phyloP scores from a whole-genome alignment of 1,140 invertebrate species.

The Drosophila kurseongensis region DNA sequence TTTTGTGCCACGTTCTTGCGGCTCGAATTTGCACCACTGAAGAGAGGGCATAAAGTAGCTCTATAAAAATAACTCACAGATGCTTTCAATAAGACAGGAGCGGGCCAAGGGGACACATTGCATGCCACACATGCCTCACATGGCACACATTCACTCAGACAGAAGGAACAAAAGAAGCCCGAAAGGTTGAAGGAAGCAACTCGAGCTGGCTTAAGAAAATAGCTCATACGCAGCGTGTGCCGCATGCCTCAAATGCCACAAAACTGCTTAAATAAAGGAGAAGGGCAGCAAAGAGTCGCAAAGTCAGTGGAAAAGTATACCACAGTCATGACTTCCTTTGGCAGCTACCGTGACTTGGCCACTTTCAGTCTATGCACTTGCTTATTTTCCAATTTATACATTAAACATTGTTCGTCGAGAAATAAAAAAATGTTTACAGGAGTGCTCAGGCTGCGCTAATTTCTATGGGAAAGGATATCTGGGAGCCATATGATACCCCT shows the following conservation, averaged over 20 bases:
- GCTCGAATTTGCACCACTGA: slow-evolving; percentile 3
- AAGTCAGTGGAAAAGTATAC: slow-evolving; percentile 2
- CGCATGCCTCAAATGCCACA: slow-evolving; percentile 72
- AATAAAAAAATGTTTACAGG: background rate
- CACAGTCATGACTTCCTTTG: slow-evolving; percentile 29
- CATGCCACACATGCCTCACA: slow-evolving; percentile 41
- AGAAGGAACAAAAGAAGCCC: slow-evolving; percentile 15
- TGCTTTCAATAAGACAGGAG: slow-evolving; percentile 61
- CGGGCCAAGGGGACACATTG: slow-evolving; percentile 10
- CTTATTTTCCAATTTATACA: slow-evolving; percentile 30
- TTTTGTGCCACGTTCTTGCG: slow-evolving; percentile 46
- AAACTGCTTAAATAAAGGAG: slow-evolving; percentile 45
- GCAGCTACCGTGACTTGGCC: slow-evolving; percentile 46
- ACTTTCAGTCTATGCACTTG: slow-evolving; percentile 29
- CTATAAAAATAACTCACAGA: slow-evolving; percentile 79
- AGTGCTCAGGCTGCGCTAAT: background rate
- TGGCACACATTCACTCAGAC: slow-evolving; percentile 32
- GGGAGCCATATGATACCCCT: background rate
- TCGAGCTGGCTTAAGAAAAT: slow-evolving; percentile 64
- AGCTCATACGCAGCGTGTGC: slow-evolving; percentile 75
- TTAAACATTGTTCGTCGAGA: slow-evolving; percentile 18
- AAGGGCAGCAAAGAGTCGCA: slow-evolving; percentile 5
- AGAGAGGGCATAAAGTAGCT: slow-evolving; percentile 61
- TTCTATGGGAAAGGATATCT: slow-evolving; percentile 13
- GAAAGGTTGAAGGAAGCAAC: slow-evolving; percentile 46